Conservation (phyloP, 1,140 invertebrate species). For the Macrotrachela quadricornifera region DNA sequence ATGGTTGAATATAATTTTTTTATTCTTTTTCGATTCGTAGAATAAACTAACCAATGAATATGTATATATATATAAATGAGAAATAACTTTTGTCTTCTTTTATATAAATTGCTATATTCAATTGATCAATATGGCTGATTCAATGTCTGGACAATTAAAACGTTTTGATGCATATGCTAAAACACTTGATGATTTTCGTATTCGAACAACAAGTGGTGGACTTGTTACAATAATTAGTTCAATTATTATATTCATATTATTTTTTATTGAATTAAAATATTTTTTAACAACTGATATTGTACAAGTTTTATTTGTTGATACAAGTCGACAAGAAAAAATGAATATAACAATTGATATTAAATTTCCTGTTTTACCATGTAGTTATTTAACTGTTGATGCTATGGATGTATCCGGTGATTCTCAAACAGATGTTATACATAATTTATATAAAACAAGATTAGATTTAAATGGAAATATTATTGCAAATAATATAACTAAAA, state of each 20-base stretch:
- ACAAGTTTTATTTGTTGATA: constrained; percentile 88
- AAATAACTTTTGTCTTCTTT: too few species aligned
- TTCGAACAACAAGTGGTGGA: constrained; percentile 81
- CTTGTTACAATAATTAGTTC: constrained; percentile 58
- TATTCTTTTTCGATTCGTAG: too few species aligned
- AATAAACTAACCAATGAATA: too few species aligned
- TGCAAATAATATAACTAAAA: constrained; percentile 21
- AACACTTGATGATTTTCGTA: constrained; percentile 77
- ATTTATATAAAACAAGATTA: constrained; percentile 72
- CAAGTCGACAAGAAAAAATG: constrained; percentile 68
- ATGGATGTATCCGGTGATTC: constrained; percentile 91
- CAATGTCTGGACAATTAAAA: constrained; percentile 29
- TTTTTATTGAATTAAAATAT: constrained; percentile 60
- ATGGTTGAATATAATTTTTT: too few species aligned
- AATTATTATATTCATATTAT: constrained; percentile 50
- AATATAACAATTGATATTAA: constrained; percentile 79
- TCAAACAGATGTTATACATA: constrained; percentile 77
- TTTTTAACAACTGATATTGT: constrained; percentile 62
- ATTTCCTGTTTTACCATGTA: constrained; percentile 66
- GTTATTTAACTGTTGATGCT: constrained; percentile 77
- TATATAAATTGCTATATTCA: not conserved
- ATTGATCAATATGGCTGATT: not conserved
- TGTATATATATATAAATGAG: too few species aligned
- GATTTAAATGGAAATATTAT: constrained; percentile 59
- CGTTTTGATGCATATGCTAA: constrained; percentile 82